These are phyloP conservation scores for Coelopa frigida DNA, from an alignment of 1,140 invertebrate species.

Conservation along the genomic window DNA sequence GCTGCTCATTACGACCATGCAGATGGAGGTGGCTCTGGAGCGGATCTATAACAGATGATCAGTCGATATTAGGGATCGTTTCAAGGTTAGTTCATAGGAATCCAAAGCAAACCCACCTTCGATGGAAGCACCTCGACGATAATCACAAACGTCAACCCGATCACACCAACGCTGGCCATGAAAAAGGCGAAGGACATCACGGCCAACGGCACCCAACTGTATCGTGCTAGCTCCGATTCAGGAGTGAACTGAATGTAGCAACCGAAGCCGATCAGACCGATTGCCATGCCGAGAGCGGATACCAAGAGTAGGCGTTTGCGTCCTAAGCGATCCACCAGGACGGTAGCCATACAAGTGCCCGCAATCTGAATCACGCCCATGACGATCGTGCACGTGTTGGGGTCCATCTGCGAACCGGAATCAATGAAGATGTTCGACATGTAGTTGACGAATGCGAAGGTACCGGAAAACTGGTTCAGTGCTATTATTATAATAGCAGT, in stretches of 20 bases:
- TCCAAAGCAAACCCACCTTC: slow-evolving; percentile 19
- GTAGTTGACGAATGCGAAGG: slow-evolving; percentile 51
- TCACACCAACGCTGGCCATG: slow-evolving; percentile 29
- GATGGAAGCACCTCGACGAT: slow-evolving; percentile 32
- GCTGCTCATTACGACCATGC: slow-evolving; percentile 23
- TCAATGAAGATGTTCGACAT: slow-evolving; percentile 59
- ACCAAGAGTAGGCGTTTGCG: slow-evolving; percentile 16
- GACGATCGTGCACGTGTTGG: slow-evolving; percentile 62
- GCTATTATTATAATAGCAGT: slow-evolving; percentile 21
- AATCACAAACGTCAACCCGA: slow-evolving; percentile 34
- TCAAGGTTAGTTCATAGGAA: not conserved
- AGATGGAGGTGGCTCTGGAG: slow-evolving; percentile 22
- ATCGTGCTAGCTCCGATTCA: slow-evolving; percentile 20
- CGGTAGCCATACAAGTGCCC: slow-evolving; percentile 11
- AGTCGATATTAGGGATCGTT: not conserved
- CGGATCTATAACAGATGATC: slow-evolving; percentile 29
- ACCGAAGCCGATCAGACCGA: slow-evolving; percentile 12
- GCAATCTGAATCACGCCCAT: slow-evolving; percentile 51
- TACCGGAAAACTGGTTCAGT: slow-evolving; percentile 48
- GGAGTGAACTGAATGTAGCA: slow-evolving; percentile 8
- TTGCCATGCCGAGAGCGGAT: slow-evolving; percentile 13
- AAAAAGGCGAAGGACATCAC: slow-evolving; percentile 33
- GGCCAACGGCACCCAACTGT: slow-evolving; percentile 30
- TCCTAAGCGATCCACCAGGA: slow-evolving; percentile 16
- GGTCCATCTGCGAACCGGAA: slow-evolving; percentile 52